Conservation (phyloP, 2,888 invertebrate species). For the Rhabditoides inermis region DNA sequence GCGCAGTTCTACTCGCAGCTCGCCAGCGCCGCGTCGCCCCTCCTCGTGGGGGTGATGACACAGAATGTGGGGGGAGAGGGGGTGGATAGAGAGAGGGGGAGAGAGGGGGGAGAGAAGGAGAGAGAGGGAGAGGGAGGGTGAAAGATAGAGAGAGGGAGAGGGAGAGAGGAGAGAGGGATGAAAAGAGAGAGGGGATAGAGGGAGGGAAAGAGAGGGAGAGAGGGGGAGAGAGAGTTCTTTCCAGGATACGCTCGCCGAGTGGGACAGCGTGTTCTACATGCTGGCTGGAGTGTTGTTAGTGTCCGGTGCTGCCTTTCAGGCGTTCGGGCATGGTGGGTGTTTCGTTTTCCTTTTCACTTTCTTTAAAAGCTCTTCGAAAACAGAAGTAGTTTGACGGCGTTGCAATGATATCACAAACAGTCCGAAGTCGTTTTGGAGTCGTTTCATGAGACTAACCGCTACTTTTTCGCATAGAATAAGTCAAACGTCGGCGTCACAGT, state of each 20-base stretch:
- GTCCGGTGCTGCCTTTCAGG: conserved; percentile 37
- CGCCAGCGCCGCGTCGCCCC: conserved; percentile 36
- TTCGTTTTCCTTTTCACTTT: too few species aligned
- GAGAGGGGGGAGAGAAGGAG: neutral
- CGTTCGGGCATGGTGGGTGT: conserved; percentile 36
- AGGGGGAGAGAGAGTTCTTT: neutral
- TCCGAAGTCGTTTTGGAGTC: too few species aligned
- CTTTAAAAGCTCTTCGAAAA: too few species aligned
- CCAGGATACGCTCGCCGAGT: conserved; percentile 18
- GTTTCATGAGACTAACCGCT: too few species aligned
- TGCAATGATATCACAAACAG: too few species aligned
- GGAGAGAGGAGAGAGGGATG: neutral
- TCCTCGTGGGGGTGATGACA: conserved; percentile 40
- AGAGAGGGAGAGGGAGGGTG: neutral
- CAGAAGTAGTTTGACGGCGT: too few species aligned
- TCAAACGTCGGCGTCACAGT: too few species aligned
- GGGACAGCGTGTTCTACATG: conserved; percentile 38
- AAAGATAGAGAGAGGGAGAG: neutral
- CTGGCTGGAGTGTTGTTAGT: conserved; percentile 33
- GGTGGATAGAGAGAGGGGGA: neutral
- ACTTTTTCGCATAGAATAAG: too few species aligned
- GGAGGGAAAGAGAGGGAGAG: neutral
- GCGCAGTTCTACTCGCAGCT: conserved; percentile 38
- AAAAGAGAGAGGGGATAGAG: neutral
- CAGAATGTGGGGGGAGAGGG: too few species aligned